Conservation (phyloP, 2,113 vertebrate genomes). For the Chrysemys picta region DNA sequence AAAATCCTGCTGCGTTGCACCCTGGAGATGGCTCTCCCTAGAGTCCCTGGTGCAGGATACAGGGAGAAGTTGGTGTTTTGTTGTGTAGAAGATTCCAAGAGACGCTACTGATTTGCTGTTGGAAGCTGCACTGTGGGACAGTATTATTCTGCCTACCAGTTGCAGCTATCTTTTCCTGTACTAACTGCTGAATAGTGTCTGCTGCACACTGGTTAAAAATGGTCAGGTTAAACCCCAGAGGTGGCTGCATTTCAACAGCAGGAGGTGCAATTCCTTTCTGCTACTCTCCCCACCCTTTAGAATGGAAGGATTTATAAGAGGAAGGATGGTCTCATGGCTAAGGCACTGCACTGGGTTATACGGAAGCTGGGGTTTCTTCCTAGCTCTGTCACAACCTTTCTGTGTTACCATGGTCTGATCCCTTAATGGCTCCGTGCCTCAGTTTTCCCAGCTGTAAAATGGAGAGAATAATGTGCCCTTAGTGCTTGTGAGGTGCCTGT, state of each 20-base stretch:
- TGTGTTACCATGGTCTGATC: not conserved
- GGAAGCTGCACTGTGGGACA: not conserved
- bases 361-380: not conserved
- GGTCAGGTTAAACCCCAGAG: not conserved
- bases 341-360: not conserved
- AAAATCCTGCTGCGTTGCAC: not conserved
- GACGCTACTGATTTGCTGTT: not conserved
- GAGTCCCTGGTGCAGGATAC: not conserved
- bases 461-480: not conserved
- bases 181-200: not conserved
- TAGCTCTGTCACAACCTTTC: not conserved
- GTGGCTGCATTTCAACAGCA: not conserved
- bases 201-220: not conserved
- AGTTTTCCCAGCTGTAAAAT: not conserved
- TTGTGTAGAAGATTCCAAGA: not conserved
- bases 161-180: not conserved
- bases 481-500: not conserved
- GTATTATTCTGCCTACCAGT: not conserved
- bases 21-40: not conserved
- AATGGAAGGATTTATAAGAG: not conserved
- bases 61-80: not conserved
- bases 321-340: not conserved
- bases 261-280: not conserved
- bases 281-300: not conserved
- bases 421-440: not conserved